Evolutionary conservation across 1,140 invertebrate genomes (phyloP).

Genomic region (Tetragnatha versicolor): DNA sequence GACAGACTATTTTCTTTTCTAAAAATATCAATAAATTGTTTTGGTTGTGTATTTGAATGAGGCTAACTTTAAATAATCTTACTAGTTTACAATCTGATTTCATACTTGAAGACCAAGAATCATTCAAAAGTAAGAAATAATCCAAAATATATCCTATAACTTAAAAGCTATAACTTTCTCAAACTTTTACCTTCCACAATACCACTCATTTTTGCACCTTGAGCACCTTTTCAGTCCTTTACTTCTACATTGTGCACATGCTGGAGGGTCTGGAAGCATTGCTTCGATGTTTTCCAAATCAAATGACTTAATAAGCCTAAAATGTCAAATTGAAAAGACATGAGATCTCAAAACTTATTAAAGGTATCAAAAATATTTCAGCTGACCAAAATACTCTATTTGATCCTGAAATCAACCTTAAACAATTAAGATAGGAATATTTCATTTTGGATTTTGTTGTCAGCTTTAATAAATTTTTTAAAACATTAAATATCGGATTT

Average conservation of each 20-base stretch:
- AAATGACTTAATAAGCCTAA: slow-evolving; percentile 8
- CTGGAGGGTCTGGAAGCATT: slow-evolving; percentile 1
- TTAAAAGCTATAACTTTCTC: background rate
- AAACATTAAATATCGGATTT: no score
- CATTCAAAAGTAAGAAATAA: background rate
- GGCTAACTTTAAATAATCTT: background rate
- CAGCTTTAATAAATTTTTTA: no score
- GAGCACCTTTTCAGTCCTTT: slow-evolving; percentile 37
- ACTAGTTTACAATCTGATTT: background rate
- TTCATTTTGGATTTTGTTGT: no score
- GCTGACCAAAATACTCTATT: no score
- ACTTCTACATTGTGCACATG: slow-evolving; percentile 12
- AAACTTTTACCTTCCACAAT: slow-evolving; percentile 34
- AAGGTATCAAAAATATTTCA: no score
- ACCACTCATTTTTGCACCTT: slow-evolving; percentile 43
- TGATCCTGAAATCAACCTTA: no score
- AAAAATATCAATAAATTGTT: background rate
- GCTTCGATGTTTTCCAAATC: slow-evolving; percentile 40
- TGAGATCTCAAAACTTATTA: background rate
- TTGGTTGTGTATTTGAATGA: background rate
- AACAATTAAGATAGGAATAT: no score
- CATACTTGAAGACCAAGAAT: background rate
- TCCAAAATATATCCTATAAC: background rate
- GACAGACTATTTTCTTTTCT: background rate
- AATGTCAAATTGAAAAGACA: background rate